Percentiles rank a stretch among this genome's conserved stretches.
Evolutionary conservation across 1,140 invertebrate species (phyloP).

Genomic region (Oreohelix idahoensis): DNA sequence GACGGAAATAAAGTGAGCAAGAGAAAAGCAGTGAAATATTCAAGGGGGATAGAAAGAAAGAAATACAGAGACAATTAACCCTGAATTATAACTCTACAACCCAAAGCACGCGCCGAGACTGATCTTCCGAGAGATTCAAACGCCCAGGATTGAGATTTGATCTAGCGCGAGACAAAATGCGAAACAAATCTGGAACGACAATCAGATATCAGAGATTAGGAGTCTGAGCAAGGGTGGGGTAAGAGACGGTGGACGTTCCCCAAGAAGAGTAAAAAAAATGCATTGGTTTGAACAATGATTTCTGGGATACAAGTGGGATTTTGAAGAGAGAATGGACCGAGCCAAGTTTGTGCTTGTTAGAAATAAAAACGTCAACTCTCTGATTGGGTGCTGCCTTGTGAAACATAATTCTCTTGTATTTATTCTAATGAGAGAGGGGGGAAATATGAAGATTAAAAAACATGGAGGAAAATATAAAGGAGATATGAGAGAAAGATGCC

Average conservation of each 20-base stretch:
- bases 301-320: neutral
- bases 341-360: neutral
- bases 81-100: conserved; percentile 10
- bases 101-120: neutral
- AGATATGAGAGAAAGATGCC: neutral
- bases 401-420: neutral
- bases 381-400: conserved; percentile 9
- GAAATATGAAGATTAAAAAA: neutral
- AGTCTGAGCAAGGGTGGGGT: neutral
- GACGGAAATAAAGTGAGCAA: too few species aligned
- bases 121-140: neutral
- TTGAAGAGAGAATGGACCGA: neutral
- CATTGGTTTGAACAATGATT: neutral
- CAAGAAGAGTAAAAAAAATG: neutral
- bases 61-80: conserved; percentile 12
- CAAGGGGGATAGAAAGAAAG: too few species aligned
- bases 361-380: neutral
- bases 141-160: neutral
- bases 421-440: conserved; percentile 2
- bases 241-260: neutral
- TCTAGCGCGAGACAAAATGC: neutral
- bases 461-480: neutral
- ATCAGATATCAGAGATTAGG: conserved; percentile 11
- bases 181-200: conserved; percentile 10
- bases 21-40: too few species aligned